Evolutionary conservation across 2,888 invertebrate genomes (phyloP).

Genomic region (Frankliniella intonsa): DNA sequence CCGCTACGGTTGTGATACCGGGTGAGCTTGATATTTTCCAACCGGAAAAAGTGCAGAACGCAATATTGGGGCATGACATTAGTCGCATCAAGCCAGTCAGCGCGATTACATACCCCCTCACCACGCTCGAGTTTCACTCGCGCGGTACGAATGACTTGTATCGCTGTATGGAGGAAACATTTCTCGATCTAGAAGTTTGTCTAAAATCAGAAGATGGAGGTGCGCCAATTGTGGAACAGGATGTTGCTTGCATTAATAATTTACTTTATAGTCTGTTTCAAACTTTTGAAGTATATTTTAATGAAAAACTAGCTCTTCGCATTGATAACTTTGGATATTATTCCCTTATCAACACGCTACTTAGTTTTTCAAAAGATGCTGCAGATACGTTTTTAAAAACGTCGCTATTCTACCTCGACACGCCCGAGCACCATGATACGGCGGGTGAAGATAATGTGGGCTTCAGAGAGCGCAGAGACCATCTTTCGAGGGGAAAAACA

Average conservation of each 20-base stretch:
- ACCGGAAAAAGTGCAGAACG: not conserved
- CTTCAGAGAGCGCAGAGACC: not conserved
- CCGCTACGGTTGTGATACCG: not conserved
- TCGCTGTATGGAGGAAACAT: not conserved
- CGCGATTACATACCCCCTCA: not conserved
- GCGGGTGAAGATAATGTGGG: not conserved
- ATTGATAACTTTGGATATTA: constrained; percentile 12
- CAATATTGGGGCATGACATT: not conserved
- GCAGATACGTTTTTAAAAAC: not conserved
- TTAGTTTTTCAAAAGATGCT: not conserved
- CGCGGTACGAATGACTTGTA: not conserved
- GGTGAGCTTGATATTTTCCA: not conserved
- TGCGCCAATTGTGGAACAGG: not conserved
- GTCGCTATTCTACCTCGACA: not conserved
- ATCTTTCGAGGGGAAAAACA: not conserved
- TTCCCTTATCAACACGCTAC: not conserved
- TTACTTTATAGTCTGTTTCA: constrained; percentile 3
- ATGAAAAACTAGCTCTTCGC: not conserved
- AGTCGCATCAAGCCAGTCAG: not conserved
- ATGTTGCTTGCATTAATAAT: not conserved
- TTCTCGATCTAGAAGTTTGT: not conserved
- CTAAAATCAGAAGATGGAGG: not conserved
- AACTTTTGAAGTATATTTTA: not conserved
- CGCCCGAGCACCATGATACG: not conserved
- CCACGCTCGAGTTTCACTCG: not conserved